A percentile compares a stretch with the other conserved stretches of the same genome.
Conservation (phyloP, 2,797 vertebrate genomes). For the Scomberomorus guttatus region DNA sequence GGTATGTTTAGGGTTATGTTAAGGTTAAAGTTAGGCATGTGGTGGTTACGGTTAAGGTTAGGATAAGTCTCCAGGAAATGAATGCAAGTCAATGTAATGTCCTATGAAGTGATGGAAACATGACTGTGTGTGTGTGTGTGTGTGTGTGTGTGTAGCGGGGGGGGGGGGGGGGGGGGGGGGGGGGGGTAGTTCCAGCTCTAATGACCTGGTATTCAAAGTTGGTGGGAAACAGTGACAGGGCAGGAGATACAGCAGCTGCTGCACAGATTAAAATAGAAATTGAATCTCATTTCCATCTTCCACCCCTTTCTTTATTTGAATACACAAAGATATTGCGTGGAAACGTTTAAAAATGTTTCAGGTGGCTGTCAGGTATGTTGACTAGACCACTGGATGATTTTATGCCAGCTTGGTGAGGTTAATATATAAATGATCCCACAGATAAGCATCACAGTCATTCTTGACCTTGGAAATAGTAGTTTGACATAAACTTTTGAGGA, state of each 20-base stretch:
- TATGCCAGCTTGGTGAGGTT: background rate
- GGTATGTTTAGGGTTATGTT: too few species aligned
- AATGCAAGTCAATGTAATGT: too few species aligned
- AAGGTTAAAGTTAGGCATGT: too few species aligned
- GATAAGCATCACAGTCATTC: background rate
- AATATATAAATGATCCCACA: too few species aligned
- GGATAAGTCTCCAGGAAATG: too few species aligned
- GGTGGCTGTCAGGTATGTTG: constrained; percentile 8
- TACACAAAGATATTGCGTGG: constrained; percentile 4
- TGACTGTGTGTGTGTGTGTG: constrained; percentile 4
- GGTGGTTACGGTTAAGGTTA: too few species aligned
- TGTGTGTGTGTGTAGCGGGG: constrained; percentile 19
- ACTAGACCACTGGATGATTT: constrained; percentile 6
- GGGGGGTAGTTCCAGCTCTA: constrained; percentile 35
- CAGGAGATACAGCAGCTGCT: constrained; percentile 31
- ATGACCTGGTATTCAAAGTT: constrained; percentile 61
- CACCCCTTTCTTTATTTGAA: constrained; percentile 26
- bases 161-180: too few species aligned
- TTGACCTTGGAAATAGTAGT: background rate
- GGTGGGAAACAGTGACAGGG: constrained; percentile 41
- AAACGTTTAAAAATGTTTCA: constrained; percentile 15
- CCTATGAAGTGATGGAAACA: too few species aligned
- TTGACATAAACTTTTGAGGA: background rate
- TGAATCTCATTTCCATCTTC: constrained; percentile 46
- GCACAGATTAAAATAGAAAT: constrained; percentile 54